These are phyloP conservation scores for Aleiodes leptofemur DNA, from an alignment of 2,888 invertebrate genomes.

Conservation along the genomic window DNA sequence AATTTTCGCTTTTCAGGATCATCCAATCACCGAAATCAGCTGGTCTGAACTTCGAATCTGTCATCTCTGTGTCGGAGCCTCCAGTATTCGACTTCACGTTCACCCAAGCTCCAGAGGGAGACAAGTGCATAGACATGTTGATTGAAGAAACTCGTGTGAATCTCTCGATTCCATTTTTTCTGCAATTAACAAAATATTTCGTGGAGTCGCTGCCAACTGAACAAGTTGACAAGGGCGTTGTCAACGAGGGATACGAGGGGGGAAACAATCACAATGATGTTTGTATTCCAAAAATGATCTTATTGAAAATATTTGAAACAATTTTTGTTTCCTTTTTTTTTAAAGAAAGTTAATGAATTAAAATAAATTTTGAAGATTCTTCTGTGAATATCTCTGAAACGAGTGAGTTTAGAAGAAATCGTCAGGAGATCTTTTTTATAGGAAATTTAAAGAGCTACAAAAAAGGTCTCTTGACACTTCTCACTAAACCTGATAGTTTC, in stretches of 20 bases:
- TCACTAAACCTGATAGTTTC: too few relatives aligned
- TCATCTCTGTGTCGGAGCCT: constrained; percentile 81
- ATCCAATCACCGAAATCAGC: constrained; percentile 82
- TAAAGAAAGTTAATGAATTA: background rate
- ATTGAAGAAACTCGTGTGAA: constrained; percentile 85
- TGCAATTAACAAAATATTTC: constrained; percentile 79
- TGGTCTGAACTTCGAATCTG: constrained; percentile 77
- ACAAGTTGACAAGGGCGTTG: constrained; percentile 81
- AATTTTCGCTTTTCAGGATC: constrained; percentile 76
- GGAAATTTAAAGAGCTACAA: too few relatives aligned
- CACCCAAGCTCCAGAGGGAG: constrained; percentile 80
- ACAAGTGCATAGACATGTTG: constrained; percentile 82
- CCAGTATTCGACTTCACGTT: constrained; percentile 84
- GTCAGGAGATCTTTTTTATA: too few relatives aligned
- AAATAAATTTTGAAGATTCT: too few relatives aligned
- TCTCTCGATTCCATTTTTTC: constrained; percentile 84
- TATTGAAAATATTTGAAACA: too few relatives aligned
- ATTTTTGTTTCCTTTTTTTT: background rate
- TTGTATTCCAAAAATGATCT: constrained; percentile 7
- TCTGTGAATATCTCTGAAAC: too few relatives aligned
- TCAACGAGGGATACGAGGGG: constrained; percentile 83
- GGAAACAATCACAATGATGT: constrained; percentile 14
- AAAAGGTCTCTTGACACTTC: too few relatives aligned
- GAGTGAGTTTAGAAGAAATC: too few relatives aligned
- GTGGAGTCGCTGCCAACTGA: constrained; percentile 79